These are phyloP conservation scores for Gopherus evgoodei DNA, from an alignment of 2,113 vertebrate genomes.

Conservation along the genomic window DNA sequence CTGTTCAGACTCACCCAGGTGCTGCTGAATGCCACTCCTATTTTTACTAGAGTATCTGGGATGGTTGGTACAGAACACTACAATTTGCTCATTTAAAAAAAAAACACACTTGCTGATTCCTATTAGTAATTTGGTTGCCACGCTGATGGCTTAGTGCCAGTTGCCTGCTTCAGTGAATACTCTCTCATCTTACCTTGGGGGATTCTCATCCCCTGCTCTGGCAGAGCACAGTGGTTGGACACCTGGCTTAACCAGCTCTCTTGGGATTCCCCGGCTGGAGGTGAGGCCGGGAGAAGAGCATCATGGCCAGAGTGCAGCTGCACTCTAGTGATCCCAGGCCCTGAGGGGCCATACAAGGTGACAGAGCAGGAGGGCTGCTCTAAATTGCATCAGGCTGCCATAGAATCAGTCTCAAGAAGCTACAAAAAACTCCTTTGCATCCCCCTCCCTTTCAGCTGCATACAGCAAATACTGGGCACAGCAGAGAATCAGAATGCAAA, in stretches of 20 bases:
- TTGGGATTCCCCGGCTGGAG: too few relatives aligned
- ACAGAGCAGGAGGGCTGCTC: background rate
- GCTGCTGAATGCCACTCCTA: background rate
- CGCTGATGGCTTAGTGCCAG: background rate
- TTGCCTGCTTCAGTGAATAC: background rate
- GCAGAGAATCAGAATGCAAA: conserved; percentile 21
- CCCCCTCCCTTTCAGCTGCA: conserved; percentile 12
- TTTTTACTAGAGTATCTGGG: background rate
- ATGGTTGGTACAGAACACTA: background rate
- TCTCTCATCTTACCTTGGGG: background rate
- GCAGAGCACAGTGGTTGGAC: too few relatives aligned
- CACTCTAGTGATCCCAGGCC: conserved; percentile 9
- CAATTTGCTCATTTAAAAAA: background rate
- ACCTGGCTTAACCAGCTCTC: too few relatives aligned
- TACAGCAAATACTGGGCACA: background rate
- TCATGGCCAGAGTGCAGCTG: background rate
- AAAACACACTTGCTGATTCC: background rate
- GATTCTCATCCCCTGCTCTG: background rate
- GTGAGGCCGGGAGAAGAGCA: background rate
- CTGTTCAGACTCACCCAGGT: background rate
- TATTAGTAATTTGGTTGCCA: background rate
- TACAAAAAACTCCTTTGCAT: conserved; percentile 20
- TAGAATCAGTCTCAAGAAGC: background rate
- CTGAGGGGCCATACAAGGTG: background rate
- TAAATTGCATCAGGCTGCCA: background rate